Percentiles rank a stretch among this genome's conserved stretches.
These are phyloP conservation scores for Charina bottae DNA, from an alignment of 2,113 vertebrate genomes.

Conservation along the genomic window DNA sequence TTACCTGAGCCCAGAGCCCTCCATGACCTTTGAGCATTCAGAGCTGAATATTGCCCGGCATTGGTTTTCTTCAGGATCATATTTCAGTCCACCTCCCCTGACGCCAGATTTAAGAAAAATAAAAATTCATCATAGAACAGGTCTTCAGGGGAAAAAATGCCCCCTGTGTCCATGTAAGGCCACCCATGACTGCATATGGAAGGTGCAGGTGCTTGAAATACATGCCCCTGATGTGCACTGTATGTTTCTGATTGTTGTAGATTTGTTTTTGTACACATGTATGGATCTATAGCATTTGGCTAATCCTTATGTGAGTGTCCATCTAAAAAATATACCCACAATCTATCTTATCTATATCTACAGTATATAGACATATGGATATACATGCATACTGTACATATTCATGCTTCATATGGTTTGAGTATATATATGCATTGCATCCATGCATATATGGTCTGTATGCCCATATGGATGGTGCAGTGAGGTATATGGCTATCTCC, in stretches of 20 bases:
- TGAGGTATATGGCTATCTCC: not conserved
- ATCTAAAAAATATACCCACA: not conserved
- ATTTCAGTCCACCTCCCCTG: not conserved
- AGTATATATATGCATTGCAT: not conserved
- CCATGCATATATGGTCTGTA: not conserved
- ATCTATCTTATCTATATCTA: not conserved
- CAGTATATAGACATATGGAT: not conserved
- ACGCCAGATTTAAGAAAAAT: not conserved
- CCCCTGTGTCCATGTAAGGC: not conserved
- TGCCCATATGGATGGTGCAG: not conserved
- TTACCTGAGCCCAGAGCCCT: not conserved
- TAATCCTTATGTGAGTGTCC: not conserved
- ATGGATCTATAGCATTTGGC: not conserved
- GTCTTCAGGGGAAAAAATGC: not conserved
- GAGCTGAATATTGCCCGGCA: not conserved
- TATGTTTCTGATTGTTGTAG: not conserved
- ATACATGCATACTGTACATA: not conserved
- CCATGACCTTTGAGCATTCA: not conserved
- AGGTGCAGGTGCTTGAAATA: conserved; percentile 5
- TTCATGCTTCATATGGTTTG: not conserved
- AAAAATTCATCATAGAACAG: not conserved
- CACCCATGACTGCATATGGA: not conserved
- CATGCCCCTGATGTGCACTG: not conserved
- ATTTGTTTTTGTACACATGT: not conserved
- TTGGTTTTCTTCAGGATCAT: not conserved